Evolutionary conservation across 2,888 invertebrate species (phyloP), one percentile per base, ranked within the genome.

Genomic region (Rhingia rostrata): DNA sequence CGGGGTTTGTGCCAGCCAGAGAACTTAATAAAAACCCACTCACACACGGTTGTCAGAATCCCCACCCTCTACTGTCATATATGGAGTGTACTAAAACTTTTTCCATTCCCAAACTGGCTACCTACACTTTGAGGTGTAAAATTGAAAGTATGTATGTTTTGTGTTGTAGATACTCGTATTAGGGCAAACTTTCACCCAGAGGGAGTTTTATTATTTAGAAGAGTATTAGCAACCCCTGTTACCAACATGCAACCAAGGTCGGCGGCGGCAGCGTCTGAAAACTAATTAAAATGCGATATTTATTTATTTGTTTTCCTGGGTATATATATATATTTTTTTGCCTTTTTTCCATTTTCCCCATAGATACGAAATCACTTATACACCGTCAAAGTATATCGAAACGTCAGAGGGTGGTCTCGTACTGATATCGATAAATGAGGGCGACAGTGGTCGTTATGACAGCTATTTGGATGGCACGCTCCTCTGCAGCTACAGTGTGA

Each of bases 341-440:
- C 58, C 79, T 86, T 70, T 78, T 30, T 60, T 22, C 10, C 37
- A 33, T 22, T 43, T 58, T 66, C 12, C 51, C 32, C 49, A 70
- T 87, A 92, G 92, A 86, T 91, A 91, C 81, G 91, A 91, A 89
- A 90, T 92, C 63, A 90, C 89, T 89, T 92, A 89, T 90, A 96
- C 96, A 88, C 96, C 97, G 63, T 97, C 97, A 90, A 98, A 98
- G 91, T 97, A 97, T 92, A 96, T 98, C 89, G 97, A 97, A 91
- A 98, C 98, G 6, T 96, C 97, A 32, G 97, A 98, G 91, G 96
- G 97, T 89, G 98, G 97, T 49, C 92, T 98, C 87, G 96, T 98
- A 85, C 95, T 98, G 87, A 95, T 98, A 89, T 95, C 97, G 56
- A 96, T 97, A 87, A 96, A 95, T 87, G 97, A 97, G 91, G 95